Base-by-base conservation (phyloP, 2,113 vertebrate species). In the Lamprotornis superbus region DNA sequence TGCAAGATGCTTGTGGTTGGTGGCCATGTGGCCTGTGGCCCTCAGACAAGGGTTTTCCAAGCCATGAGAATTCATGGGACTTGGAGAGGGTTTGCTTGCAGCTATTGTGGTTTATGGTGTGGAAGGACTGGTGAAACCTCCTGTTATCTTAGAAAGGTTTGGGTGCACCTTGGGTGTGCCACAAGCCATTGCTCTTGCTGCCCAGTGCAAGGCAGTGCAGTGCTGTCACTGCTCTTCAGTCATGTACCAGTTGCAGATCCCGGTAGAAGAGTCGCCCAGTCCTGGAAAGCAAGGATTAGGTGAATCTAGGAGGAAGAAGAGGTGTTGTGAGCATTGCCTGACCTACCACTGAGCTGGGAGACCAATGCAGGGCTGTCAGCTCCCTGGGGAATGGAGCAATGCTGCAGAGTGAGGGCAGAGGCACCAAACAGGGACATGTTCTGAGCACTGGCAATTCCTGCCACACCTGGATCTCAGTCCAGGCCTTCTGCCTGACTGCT, bases 371-470 rank as follows among this genome's bases (percentile, higher is more conserved):
- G 9, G 14, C 56, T 71, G 21, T 19, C 15, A 9, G 15, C 73
- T 84, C 33, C 61, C 46, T 55, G 17, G 80, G 68, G 60, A 84
- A 27, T 4, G n/a, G 65, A 90, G 56, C 57, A 80, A 1, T 2
- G 8, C 80, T 61, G 68, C 83, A 80, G 37, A 71, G 35, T 12
- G 44, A 30, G 37, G 44, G 9, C 40, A 76, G 83, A 90, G 57
- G 61, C 0, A 1, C 40, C 0, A 1, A 30, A 53, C 0, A 0
- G 50, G 65, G 30, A 30, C 0, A 0, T 60, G 13, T 68, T 86
- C 59, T 37, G 67, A 89, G 68, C 69, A 33, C 15, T 55, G 55
- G 23, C 28, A 23, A 4, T 49, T 69, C 15, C 39, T 82, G 83
- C 30, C 35, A 31, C 69, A n/a, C 49, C 16, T 69, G 35, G 40